These are phyloP conservation scores for Latrodectus hesperus DNA, from an alignment of 2,888 invertebrate genomes.

Conservation along the genomic window DNA sequence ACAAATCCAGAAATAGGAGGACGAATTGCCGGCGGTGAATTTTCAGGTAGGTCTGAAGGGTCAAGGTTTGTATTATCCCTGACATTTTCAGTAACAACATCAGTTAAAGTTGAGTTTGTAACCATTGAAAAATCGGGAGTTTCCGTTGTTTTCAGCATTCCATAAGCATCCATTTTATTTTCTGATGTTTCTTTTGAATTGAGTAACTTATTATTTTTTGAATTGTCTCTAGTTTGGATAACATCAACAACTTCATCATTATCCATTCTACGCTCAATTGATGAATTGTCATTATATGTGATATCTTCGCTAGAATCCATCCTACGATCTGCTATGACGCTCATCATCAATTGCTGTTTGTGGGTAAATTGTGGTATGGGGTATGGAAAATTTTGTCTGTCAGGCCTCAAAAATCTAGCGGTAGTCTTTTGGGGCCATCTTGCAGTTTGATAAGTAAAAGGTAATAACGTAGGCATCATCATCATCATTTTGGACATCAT, in stretches of 20 bases:
- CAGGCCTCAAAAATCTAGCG: conserved; percentile 11
- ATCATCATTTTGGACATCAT: conserved; percentile 64
- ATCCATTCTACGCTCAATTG: too few species aligned
- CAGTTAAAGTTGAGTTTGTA: not conserved
- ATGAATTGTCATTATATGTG: not conserved
- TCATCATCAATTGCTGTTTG: conserved; percentile 49
- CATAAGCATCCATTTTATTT: not conserved
- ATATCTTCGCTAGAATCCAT: conserved; percentile 39
- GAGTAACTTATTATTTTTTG: too few species aligned
- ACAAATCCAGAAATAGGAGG: conserved; percentile 45
- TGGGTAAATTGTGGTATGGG: conserved; percentile 62
- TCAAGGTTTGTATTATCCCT: not conserved
- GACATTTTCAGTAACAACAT: not conserved
- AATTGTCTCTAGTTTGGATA: too few species aligned
- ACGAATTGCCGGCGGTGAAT: conserved; percentile 7
- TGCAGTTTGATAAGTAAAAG: conserved; percentile 53
- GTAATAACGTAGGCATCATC: conserved; percentile 58
- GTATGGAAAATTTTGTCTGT: conserved; percentile 47
- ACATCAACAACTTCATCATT: too few species aligned
- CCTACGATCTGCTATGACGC: conserved; percentile 55
- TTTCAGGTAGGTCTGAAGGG: too few species aligned
- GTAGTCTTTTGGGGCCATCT: conserved; percentile 48
- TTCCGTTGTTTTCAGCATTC: not conserved
- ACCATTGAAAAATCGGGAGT: not conserved
- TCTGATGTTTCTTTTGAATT: not conserved